phyloP scores from a whole-genome alignment of 2,113 vertebrate species.

The Hyperoodon ampullatus region DNA sequence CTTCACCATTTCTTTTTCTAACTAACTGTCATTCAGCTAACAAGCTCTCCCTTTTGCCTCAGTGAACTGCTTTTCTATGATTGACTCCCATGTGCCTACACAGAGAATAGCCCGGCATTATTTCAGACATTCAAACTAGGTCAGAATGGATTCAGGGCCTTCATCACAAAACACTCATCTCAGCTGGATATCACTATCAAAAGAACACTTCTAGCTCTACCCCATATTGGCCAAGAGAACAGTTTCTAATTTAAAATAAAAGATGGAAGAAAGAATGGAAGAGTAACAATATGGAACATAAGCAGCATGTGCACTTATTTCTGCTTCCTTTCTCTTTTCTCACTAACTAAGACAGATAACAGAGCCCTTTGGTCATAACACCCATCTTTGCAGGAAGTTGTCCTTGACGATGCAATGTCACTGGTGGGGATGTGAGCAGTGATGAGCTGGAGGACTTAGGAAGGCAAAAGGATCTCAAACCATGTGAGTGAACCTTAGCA shows the following conservation, averaged over 20 bases:
- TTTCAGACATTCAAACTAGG: constrained; percentile 26
- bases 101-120: neutral
- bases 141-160: constrained; percentile 10
- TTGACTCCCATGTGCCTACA: neutral
- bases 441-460: neutral
- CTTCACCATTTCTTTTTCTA: constrained; percentile 55
- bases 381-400: neutral
- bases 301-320: neutral
- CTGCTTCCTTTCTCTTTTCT: neutral
- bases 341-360: neutral
- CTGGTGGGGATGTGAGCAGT: neutral
- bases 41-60: constrained; percentile 33
- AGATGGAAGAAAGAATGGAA: neutral
- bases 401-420: neutral
- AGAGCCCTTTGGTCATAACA: neutral
- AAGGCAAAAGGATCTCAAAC: neutral
- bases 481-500: neutral
- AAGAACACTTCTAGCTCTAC: constrained; percentile 48
- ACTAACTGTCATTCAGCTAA: constrained; percentile 48
- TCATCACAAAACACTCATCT: constrained; percentile 13
- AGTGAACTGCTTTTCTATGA: neutral
- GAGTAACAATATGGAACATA: neutral
- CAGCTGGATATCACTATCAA: neutral
- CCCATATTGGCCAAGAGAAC: neutral
- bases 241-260: constrained; percentile 38